Conservation (phyloP, 35 echinoderm and acorn worm species). For the Ptychodera flava region DNA sequence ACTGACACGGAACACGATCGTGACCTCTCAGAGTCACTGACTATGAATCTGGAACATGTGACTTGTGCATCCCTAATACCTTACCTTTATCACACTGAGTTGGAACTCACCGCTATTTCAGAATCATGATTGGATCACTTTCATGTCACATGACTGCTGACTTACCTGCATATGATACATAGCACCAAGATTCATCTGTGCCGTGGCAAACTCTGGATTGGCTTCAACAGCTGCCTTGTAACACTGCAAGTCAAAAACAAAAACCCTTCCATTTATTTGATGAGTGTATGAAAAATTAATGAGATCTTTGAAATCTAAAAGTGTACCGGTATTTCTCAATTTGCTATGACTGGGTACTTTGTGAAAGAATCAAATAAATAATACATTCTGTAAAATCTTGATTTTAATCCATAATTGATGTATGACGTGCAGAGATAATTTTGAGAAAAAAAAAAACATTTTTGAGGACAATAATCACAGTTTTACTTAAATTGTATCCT, state of each 20-base stretch:
- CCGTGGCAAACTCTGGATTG: conserved; percentile 36
- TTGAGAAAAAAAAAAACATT: no score
- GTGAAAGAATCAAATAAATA: no score
- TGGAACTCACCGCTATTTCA: neutral
- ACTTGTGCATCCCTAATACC: neutral
- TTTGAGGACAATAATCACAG: no score
- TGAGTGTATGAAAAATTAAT: no score
- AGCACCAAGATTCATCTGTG: conserved; percentile 46
- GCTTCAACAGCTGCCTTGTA: conserved; percentile 34
- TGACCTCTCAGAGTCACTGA: neutral
- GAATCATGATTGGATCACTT: neutral
- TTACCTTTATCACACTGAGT: neutral
- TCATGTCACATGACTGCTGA: neutral
- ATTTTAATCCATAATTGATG: no score
- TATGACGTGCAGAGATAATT: no score
- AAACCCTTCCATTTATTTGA: neutral
- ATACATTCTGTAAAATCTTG: no score
- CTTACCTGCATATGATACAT: conserved; percentile 29
- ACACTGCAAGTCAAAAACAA: conserved; percentile 13
- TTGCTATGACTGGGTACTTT: no score
- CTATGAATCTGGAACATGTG: neutral
- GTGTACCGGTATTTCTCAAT: no score
- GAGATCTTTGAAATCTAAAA: no score
- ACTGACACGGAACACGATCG: neutral
- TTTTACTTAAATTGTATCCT: no score